Evolutionary conservation across 2,113 vertebrate genomes (phyloP), one percentile per base, ranked within the genome.

Genomic region (Sarotherodon lohbergeri): DNA sequence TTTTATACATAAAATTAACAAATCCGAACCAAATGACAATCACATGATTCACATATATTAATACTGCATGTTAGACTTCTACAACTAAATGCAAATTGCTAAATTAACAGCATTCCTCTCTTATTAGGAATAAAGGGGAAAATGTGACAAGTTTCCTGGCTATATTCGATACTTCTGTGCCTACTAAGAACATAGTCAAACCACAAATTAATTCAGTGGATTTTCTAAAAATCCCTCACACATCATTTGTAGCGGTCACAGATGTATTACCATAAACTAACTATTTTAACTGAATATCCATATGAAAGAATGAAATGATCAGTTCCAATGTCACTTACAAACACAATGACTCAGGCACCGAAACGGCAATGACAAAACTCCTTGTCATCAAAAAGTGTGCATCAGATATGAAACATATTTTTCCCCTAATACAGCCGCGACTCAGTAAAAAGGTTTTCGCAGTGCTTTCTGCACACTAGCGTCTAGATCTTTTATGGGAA

Each of bases 401-500:
- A 82, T 81, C 57, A 81, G 59, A 78, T 82, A 48, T 24, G 2
- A 84, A 9, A 2, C 11, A 3, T 16, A 7, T 80, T 68, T 39
- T 61, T 57, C 82, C 29, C 4, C 19, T 10, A 57, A 80, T 78
- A 78, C 48, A 54, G 39, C 24, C 2, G 46, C 2, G 3, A 84
- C 52, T 87, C 43, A 86, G 71, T 80, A 71, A 43, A 91, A 79
- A n/a, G 84, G 79, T 84, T 86, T 84, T 79, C 3, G 7, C 12
- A 50, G 85, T 41, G 59, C 43, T 89, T 87, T 90, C 82, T 89
- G 90, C 82, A 90, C 88, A 92, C 68, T n/a, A 36, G 81, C 46
- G 81, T 83, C 89, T 89, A 86, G 88, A 88, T 91, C 78, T 94
- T 95, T 95, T 93, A 93, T 93, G 90, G 89, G 92, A 94, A 95